Base-by-base conservation (phyloP, 2,888 invertebrate species). In the Callyntrura sp. region DNA sequence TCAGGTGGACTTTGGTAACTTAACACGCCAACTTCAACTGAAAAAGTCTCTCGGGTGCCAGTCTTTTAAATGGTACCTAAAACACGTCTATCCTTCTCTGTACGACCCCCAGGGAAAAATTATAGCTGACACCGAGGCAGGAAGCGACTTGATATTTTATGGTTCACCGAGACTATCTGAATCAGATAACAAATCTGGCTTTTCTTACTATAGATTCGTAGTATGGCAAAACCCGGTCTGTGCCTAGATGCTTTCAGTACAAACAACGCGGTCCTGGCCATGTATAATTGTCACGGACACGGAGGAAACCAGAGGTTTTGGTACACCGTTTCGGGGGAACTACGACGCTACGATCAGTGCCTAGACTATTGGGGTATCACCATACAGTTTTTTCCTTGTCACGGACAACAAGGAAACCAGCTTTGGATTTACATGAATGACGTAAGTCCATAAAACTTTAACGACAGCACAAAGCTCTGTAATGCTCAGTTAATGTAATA, bases 1-100 rank as follows among this genome's bases (percentile, higher is more conserved):
- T 81, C 93, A 96, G 96, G 96, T 95, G 25, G 95, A 96, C 82
- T 96, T 94, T 94, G 96, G 96, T n/a, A 96, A 96, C 93, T 94
- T 96, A 1, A 94, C 95, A 0, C 94, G 94, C 0, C 94, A 96
- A 35, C 95, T 95, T 92, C 94, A 94, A 25, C 94, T 96, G 28
- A 94, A 96, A 14, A 94, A 95, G 62, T 94, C 94, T 8, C 94
- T 96, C 8, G 93, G 95, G 11, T 96, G 96, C 94, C 95, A 96
- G 93, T 94, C 95, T 57, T 96, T 96, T 94, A 94, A 95, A 92
- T 96, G 96, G 96, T 96, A 95, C 93, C 94, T 96, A 91, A 95
- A 96, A 91, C 96, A 95, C 92, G 94, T 96, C 79, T 96, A 95
- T 94, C 96, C 96, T 0, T 96, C 96, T 92, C 94, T 96, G 11